Evolutionary conservation across 1,140 invertebrate species (phyloP).

Genomic region (Aphaenogaster ashmeadi): DNA sequence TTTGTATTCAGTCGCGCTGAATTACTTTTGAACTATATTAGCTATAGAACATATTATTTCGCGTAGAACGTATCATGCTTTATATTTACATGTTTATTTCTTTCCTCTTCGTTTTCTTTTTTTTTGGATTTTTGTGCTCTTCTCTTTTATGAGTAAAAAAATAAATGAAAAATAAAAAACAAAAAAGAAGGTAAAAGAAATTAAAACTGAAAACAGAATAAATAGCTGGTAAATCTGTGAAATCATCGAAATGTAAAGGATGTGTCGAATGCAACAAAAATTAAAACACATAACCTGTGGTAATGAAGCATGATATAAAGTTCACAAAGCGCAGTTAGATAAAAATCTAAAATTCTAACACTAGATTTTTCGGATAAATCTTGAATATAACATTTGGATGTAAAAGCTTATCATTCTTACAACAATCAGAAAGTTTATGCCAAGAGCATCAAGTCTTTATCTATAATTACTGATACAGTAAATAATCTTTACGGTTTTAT

Average conservation of each 20-base stretch:
- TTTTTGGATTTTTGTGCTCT: conserved; percentile 32
- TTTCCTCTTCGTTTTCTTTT: conserved; percentile 13
- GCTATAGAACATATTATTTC: background rate
- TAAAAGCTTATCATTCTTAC: conserved; percentile 16
- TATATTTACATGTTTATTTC: conserved; percentile 7
- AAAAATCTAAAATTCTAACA: background rate
- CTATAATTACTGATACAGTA: background rate
- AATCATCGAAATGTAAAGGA: conserved; percentile 33
- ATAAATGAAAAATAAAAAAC: conserved; percentile 36
- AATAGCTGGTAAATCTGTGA: conserved; percentile 34
- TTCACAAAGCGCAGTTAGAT: background rate
- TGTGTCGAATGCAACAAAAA: background rate
- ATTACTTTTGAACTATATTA: background rate
- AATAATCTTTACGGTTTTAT: background rate
- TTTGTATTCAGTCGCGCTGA: background rate
- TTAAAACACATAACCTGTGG: background rate
- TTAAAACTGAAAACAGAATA: conserved; percentile 27
- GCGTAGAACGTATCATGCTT: conserved; percentile 32
- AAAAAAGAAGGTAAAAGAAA: conserved; percentile 5
- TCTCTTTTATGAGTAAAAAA: conserved; percentile 55
- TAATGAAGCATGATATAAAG: background rate
- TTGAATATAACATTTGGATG: conserved; percentile 4
- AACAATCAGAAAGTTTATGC: background rate
- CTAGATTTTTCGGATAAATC: background rate
- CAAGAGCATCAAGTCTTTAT: background rate